Conservation (phyloP, 1,140 invertebrate genomes). For the Amyelois transitella region DNA sequence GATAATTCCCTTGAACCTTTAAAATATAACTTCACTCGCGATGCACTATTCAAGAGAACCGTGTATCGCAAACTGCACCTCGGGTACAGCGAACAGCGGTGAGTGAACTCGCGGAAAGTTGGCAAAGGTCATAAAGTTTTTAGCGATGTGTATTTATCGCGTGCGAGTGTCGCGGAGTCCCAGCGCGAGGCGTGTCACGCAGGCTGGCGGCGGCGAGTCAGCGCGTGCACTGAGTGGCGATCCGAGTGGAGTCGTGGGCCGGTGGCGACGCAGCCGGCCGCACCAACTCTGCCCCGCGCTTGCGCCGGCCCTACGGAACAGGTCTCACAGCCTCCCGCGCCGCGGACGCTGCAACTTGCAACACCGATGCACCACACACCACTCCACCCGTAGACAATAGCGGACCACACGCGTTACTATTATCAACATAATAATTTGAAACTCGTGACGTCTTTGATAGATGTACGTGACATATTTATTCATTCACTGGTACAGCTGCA, state of each 20-base stretch:
- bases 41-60: constrained; percentile 30
- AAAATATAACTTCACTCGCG: constrained; percentile 57
- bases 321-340: constrained; percentile 49
- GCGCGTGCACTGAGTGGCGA: constrained; percentile 61
- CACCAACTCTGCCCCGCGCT: constrained; percentile 62
- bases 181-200: constrained; percentile 28
- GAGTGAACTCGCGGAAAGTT: constrained; percentile 21
- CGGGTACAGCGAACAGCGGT: constrained; percentile 17
- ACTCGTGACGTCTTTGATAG: background rate
- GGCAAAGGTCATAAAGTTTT: constrained; percentile 17
- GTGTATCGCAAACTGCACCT: background rate
- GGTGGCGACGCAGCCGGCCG: constrained; percentile 42
- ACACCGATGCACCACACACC: constrained; percentile 4
- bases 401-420: constrained; percentile 12
- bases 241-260: constrained; percentile 22
- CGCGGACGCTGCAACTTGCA: constrained; percentile 1
- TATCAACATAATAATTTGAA: constrained; percentile 10
- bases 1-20: constrained; percentile 38
- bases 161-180: constrained; percentile 18
- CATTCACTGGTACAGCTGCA: background rate
- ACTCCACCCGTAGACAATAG: background rate
- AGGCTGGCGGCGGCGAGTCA: constrained; percentile 54
- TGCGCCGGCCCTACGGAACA: constrained; percentile 64
- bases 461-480: background rate
- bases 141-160: constrained; percentile 13